Evolutionary conservation across 2,113 vertebrate genomes (phyloP), one percentile per base, ranked within the genome.

Genomic region (Phoenicopterus ruber): DNA sequence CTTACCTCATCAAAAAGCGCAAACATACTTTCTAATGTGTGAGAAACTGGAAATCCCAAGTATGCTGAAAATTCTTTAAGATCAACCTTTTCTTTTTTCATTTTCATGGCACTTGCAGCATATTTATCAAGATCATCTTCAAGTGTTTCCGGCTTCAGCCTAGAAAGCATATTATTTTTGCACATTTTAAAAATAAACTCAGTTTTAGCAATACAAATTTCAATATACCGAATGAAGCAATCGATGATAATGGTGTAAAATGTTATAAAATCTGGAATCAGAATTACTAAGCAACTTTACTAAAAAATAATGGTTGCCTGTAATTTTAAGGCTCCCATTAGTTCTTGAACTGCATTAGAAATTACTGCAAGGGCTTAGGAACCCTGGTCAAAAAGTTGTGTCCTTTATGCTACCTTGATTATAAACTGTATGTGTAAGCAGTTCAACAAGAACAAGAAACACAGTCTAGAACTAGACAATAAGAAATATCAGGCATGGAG

Each of bases 1-100:
- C 97, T 97, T 96, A 99, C 99, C 99, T 99, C 99, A 11, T 99
- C 99, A 90, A 99, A 99, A 90, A 99, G 99, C 2, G 98, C 94
- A 83, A 99, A 99, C 98, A 99, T 98, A 93, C 98, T 99, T 90
- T 97, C 97, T 96, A 99, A 98, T 13, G 97, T 92, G 49, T 98
- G 98, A 11, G 99, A 99, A 65, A 98, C 94, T 7, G 99, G 98
- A 80, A 99, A 97, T 59, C 98, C 98, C 82, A 99, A 97, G 96
- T 98, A 99, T 16, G 97, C 98, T 8, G 99, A 98, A 74, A 99
- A 99, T 86, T 98, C 98, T 2, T 98, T 93, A 47, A 99, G 93
- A 69, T 81, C 76, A 69, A 99, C 69, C 65, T 97, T 98, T 88
- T 97, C 94, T 9, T 98, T 98, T 65, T 95, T 95, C 89, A 97